Percentiles rank a stretch among this genome's conserved stretches.
Evolutionary conservation across 2,888 invertebrate genomes (phyloP).

Genomic region (Epistrophe grossulariae): DNA sequence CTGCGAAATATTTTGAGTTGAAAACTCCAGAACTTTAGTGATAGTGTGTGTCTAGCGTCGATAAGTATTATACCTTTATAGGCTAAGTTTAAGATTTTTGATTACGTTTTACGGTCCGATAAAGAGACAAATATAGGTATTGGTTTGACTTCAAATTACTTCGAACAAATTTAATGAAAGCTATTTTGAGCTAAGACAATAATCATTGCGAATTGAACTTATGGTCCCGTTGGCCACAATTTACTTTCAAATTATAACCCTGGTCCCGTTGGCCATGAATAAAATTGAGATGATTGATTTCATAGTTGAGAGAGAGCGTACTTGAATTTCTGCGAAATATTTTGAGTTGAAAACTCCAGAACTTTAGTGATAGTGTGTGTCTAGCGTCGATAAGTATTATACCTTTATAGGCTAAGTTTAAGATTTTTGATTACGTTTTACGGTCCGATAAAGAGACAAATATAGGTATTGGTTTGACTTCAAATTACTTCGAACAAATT

Average conservation of each 20-base stretch:
- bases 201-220: background rate
- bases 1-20: background rate
- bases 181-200: no score
- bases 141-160: no score
- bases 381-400: no score
- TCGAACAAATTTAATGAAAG: no score
- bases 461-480: no score
- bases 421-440: no score
- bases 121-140: no score
- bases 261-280: constrained; percentile 5
- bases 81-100: background rate
- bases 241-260: background rate
- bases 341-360: background rate
- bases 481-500: background rate
- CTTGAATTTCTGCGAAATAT: background rate
- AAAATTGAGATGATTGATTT: background rate
- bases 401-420: no score
- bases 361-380: no score
- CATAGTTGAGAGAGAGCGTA: background rate
- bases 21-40: background rate
- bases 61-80: background rate
- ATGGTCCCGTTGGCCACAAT: constrained; percentile 2
- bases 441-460: no score
- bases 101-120: background rate
- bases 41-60: background rate